phyloP scores from a whole-genome alignment of 2,113 vertebrate species.

The Elephantulus edwardii region DNA sequence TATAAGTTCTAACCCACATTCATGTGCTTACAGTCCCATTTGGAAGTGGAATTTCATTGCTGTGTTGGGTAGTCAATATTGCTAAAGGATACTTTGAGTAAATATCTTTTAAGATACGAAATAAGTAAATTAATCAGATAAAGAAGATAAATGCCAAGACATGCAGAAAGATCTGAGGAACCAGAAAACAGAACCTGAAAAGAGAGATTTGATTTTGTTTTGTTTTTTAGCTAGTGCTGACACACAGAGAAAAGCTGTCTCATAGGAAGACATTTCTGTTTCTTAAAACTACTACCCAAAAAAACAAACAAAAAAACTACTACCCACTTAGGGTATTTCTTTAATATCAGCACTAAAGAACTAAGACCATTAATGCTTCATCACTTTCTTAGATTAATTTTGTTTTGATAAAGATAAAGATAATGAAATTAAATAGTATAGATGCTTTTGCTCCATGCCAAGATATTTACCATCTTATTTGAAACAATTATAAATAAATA shows the following conservation, averaged over 20 bases:
- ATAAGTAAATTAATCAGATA: background rate
- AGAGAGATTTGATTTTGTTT: no score
- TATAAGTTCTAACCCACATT: background rate
- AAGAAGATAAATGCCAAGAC: background rate
- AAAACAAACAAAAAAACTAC: no score
- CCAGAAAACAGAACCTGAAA: background rate
- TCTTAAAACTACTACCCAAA: no score
- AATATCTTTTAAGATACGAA: background rate
- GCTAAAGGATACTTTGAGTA: background rate
- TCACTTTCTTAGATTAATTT: background rate
- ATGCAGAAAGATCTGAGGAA: background rate
- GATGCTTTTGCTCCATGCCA: background rate
- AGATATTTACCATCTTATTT: background rate
- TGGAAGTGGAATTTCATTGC: no score
- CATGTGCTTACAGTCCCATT: background rate
- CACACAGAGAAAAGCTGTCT: background rate
- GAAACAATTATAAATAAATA: background rate
- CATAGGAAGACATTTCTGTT: background rate
- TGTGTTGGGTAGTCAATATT: no score
- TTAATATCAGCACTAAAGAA: background rate
- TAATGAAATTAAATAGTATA: background rate
- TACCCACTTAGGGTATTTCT: background rate
- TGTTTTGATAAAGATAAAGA: background rate
- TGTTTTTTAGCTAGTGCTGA: no score
- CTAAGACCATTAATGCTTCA: background rate